A percentile compares a stretch with the other conserved stretches of the same genome.
phyloP scores from a whole-genome alignment of 2,797 vertebrate species.

The Halcyon leucocephala region DNA sequence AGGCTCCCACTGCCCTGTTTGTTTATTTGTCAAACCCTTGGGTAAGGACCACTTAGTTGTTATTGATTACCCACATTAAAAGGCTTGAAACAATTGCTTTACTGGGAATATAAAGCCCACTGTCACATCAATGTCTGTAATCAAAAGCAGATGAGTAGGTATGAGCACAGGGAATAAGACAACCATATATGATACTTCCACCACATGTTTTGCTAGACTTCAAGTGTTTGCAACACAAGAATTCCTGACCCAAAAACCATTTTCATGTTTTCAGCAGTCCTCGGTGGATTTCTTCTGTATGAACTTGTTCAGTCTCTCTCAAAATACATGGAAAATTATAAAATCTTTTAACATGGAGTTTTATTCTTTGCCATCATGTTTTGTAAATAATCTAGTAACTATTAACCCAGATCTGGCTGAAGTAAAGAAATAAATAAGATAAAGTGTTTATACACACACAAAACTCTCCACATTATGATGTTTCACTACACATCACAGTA shows the following conservation, averaged over 20 bases:
- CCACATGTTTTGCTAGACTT: neutral
- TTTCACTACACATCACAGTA: too few relatives aligned
- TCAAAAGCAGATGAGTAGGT: neutral
- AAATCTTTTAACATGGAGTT: too few relatives aligned
- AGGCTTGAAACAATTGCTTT: neutral
- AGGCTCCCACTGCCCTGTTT: neutral
- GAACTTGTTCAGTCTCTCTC: neutral
- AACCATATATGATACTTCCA: neutral
- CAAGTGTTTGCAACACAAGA: neutral
- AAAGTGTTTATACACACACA: too few relatives aligned
- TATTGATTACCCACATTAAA: rapidly evolving
- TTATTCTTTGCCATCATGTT: too few relatives aligned
- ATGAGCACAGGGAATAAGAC: neutral
- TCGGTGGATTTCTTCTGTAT: neutral
- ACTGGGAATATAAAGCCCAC: neutral
- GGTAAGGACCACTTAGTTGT: neutral
- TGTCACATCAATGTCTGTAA: neutral
- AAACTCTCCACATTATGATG: too few relatives aligned
- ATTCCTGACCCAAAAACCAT: neutral
- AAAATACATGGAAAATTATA: neutral
- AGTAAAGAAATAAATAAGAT: too few relatives aligned
- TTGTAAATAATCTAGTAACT: too few relatives aligned
- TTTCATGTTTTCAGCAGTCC: neutral
- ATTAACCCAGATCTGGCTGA: too few relatives aligned
- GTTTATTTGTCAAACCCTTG: neutral